Evolutionary conservation across 2,888 invertebrate species (phyloP).

Genomic region (Tetragonula carbonaria): DNA sequence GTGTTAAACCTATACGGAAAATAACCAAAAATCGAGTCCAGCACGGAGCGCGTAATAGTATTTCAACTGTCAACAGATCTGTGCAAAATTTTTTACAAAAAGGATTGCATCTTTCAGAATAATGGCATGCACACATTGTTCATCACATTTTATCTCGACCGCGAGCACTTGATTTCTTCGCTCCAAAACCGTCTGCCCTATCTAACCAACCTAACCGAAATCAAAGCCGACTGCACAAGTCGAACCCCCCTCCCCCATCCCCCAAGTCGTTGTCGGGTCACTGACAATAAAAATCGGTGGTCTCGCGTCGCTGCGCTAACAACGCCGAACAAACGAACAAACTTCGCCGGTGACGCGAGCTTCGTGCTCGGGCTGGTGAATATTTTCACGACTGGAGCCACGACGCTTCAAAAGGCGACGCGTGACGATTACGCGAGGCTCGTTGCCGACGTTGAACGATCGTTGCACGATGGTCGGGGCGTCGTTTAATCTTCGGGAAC

Average conservation of each 20-base stretch:
- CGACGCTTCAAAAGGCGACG: constrained; percentile 11
- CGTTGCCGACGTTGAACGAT: constrained; percentile 5
- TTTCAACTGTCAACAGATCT: too few species aligned
- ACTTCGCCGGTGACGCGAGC: not conserved
- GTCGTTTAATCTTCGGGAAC: constrained; percentile 60
- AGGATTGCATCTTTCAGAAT: too few species aligned
- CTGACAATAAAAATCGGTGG: constrained; percentile 24
- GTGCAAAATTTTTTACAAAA: too few species aligned
- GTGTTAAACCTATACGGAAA: too few species aligned
- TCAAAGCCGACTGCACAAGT: not conserved
- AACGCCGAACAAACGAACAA: constrained; percentile 27
- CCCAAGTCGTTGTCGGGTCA: constrained; percentile 24
- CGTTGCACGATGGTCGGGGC: constrained; percentile 9
- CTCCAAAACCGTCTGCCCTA: not conserved
- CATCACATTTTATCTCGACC: too few species aligned
- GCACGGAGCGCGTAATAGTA: too few species aligned
- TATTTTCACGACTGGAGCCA: constrained; percentile 8
- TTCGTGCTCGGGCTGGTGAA: not conserved
- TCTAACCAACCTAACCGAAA: not conserved
- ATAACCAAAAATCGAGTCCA: too few species aligned
- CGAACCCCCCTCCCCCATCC: not conserved
- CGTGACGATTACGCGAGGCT: constrained; percentile 9
- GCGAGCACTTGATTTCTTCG: not conserved
- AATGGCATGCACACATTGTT: too few species aligned
- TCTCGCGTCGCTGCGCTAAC: constrained; percentile 35